These are phyloP conservation scores for Phyllopteryx taeniolatus DNA, from an alignment of 2,113 vertebrate genomes.

Conservation along the genomic window DNA sequence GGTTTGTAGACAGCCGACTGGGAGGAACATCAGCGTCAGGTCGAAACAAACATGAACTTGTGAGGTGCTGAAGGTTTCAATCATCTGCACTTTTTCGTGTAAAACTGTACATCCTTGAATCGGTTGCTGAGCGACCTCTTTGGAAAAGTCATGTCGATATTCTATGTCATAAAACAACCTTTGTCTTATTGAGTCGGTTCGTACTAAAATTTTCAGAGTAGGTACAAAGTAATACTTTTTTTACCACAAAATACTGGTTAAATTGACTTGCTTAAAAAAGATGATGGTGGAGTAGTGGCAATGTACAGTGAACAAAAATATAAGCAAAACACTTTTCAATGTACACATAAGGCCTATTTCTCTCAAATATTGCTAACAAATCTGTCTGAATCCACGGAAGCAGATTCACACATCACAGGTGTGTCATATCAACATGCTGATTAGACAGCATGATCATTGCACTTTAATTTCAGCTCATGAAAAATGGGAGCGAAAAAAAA, in stretches of 20 bases:
- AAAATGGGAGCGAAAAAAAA: no score
- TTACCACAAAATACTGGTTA: background rate
- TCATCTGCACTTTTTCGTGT: constrained; percentile 10
- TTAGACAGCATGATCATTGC: no score
- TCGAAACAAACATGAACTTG: constrained; percentile 31
- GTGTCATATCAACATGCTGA: no score
- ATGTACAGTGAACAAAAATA: background rate
- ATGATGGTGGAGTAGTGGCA: background rate
- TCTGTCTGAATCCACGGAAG: background rate
- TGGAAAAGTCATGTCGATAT: background rate
- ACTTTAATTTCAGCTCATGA: no score
- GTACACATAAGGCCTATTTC: background rate
- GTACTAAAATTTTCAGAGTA: background rate
- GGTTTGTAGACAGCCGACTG: constrained; percentile 21
- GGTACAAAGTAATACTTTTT: background rate
- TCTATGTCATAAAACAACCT: background rate
- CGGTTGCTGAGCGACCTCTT: background rate
- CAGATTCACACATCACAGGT: no score
- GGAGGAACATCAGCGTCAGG: constrained; percentile 17
- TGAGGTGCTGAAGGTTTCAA: constrained; percentile 9
- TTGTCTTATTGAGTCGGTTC: background rate
- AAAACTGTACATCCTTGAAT: background rate
- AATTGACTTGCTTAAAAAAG: background rate
- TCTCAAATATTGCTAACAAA: background rate
- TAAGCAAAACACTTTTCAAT: background rate